Percentiles rank a stretch among this genome's conserved stretches.
Conservation (phyloP, 2,113 vertebrate species). For the Campylomormyrus tamandua region DNA sequence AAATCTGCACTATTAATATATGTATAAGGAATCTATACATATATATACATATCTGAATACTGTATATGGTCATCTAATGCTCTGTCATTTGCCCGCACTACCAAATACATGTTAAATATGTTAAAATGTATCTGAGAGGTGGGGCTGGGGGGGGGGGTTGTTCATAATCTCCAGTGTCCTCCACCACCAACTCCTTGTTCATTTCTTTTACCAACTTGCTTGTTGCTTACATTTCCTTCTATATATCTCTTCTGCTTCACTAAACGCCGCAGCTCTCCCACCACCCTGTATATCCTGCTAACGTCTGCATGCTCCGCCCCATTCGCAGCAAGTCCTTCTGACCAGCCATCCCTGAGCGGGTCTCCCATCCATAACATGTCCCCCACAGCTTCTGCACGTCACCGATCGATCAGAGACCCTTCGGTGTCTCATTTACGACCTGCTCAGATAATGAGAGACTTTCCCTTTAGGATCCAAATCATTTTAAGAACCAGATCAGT, state of each 20-base stretch:
- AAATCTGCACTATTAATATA: background rate
- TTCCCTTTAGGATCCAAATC: conserved; percentile 48
- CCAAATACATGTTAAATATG: conserved; percentile 14
- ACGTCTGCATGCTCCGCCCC: background rate
- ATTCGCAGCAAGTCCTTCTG: background rate
- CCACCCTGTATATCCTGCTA: background rate
- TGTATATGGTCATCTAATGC: background rate
- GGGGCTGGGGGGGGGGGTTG: background rate
- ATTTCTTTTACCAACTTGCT: background rate
- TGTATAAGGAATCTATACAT: background rate
- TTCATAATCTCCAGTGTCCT: background rate
- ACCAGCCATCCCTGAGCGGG: background rate
- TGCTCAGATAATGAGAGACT: conserved; percentile 47
- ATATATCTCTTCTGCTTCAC: background rate
- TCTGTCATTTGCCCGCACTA: conserved; percentile 21
- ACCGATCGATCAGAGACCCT: conserved; percentile 67
- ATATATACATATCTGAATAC: background rate
- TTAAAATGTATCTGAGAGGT: background rate
- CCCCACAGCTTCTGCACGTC: conserved; percentile 53
- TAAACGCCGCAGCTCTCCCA: background rate
- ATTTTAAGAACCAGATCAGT: conserved; percentile 35
- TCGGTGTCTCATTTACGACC: conserved; percentile 55
- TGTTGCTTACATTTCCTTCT: background rate
- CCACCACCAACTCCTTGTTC: background rate
- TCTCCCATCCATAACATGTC: background rate